These are phyloP conservation scores for Cladorhizidae sp. DNA, from an alignment of 37 sponge, comb jelly and placozoan species.

Conservation along the genomic window DNA sequence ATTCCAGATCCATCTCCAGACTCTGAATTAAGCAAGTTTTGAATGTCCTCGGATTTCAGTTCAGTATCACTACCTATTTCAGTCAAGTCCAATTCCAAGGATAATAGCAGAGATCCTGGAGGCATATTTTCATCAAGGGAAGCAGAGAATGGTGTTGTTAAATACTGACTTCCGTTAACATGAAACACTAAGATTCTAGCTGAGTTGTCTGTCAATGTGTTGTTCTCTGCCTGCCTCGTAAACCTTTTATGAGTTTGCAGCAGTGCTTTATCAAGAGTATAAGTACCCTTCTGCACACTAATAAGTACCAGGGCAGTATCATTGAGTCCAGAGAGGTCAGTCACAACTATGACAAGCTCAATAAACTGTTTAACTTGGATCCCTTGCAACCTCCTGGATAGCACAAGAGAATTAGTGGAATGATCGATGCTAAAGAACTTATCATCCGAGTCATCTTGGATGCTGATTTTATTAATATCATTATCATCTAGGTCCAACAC, in stretches of 20 bases:
- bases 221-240: background rate
- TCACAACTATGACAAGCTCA: conserved; percentile 10
- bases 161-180: background rate
- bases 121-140: conserved; percentile 8
- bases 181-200: background rate
- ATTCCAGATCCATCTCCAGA: background rate
- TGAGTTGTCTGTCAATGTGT: background rate
- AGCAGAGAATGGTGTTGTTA: background rate
- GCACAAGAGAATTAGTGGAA: conserved; percentile 12
- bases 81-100: background rate
- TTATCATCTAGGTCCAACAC: conserved; percentile 10
- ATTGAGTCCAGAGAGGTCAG: conserved; percentile 24
- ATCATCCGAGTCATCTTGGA: background rate
- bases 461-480: conserved; percentile 6
- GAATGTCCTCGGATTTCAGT: background rate
- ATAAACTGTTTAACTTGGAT: background rate
- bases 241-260: background rate
- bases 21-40: background rate
- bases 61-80: background rate
- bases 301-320: conserved; percentile 22
- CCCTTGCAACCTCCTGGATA: background rate
- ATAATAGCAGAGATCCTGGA: background rate
- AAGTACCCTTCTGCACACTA: background rate
- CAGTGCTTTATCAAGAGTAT: background rate
- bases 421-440: conserved; percentile 23